Evolutionary conservation across 2,888 invertebrate species (phyloP).

Genomic region (Sympetrum striolatum): DNA sequence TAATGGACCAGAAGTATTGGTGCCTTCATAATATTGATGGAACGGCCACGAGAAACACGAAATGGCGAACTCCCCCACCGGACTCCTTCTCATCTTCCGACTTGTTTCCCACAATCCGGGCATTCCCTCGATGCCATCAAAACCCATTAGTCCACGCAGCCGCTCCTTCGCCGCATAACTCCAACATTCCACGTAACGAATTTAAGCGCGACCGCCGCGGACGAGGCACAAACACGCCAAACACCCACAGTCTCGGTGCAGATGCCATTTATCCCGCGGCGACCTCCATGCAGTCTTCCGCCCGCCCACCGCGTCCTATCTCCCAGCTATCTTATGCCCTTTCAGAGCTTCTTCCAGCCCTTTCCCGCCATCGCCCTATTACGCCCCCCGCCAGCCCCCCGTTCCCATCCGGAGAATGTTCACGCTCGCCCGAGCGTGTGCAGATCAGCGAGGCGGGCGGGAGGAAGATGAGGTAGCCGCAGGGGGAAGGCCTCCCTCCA

Average conservation of each 20-base stretch:
- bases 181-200: background rate
- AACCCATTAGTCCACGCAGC: background rate
- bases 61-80: no score
- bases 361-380: background rate
- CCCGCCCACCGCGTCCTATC: background rate
- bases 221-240: background rate
- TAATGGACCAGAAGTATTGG: no score
- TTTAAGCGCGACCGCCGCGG: background rate
- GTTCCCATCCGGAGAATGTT: background rate
- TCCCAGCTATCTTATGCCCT: background rate
- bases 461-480: background rate
- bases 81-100: no score
- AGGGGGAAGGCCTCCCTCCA: background rate
- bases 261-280: background rate
- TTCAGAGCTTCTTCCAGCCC: background rate
- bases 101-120: no score
- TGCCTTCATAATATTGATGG: no score
- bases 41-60: no score
- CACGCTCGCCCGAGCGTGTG: background rate
- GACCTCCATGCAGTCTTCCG: background rate
- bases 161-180: background rate
- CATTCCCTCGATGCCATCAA: no score
- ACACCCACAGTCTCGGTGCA: background rate
- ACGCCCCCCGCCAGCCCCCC: background rate
- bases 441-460: background rate